These are phyloP conservation scores for Nemurella pictetii DNA, from an alignment of 2,888 invertebrate genomes.

Conservation along the genomic window DNA sequence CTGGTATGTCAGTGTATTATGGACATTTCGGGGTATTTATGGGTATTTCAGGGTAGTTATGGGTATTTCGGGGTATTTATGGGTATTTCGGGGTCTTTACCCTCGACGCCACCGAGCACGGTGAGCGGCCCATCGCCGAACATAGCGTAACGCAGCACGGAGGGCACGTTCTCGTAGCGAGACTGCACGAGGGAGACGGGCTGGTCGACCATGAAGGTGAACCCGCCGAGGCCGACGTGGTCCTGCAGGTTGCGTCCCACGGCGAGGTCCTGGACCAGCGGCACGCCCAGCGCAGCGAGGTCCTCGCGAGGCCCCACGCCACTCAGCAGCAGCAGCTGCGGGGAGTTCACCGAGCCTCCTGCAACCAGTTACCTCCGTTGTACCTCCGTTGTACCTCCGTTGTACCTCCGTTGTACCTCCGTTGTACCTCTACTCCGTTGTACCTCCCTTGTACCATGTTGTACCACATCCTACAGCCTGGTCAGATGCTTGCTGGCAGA, in stretches of 20 bases:
- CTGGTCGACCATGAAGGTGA: conserved; percentile 80
- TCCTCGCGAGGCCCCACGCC: conserved; percentile 75
- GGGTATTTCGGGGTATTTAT: too few relatives aligned
- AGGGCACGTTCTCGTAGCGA: conserved; percentile 75
- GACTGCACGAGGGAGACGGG: conserved; percentile 78
- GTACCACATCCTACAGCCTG: too few relatives aligned
- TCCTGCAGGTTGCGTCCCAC: conserved; percentile 90
- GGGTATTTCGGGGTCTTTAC: too few relatives aligned
- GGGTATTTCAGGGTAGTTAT: too few relatives aligned
- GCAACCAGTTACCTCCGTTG: too few relatives aligned
- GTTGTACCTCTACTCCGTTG: too few relatives aligned
- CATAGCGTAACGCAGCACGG: conserved; percentile 81
- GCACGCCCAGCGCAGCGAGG: conserved; percentile 71
- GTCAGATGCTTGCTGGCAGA: too few relatives aligned
- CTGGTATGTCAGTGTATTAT: too few relatives aligned
- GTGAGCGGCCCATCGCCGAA: conserved; percentile 83
- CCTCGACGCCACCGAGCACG: conserved; percentile 86
- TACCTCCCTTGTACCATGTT: too few relatives aligned
- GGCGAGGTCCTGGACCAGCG: conserved; percentile 72
- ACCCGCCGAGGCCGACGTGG: conserved; percentile 82
- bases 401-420: too few relatives aligned
- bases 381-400: too few relatives aligned
- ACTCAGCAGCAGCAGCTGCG: conserved; percentile 91
- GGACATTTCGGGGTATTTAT: too few relatives aligned
- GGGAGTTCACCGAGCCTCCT: conserved; percentile 87